Evolutionary conservation across 2,888 invertebrate species (phyloP).

Genomic region (Galerucella calmariensis): DNA sequence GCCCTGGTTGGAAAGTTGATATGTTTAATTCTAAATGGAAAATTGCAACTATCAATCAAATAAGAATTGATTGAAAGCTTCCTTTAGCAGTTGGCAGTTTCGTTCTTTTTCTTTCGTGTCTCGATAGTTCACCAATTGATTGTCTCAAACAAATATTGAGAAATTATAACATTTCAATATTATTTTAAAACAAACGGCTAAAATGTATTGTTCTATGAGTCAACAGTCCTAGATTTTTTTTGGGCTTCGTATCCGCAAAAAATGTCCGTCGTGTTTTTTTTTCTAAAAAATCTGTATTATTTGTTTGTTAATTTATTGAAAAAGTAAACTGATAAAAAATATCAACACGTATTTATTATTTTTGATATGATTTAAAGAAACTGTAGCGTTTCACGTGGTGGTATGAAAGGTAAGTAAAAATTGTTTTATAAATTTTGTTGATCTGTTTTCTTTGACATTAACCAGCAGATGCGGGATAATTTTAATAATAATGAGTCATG

Average conservation of each 20-base stretch:
- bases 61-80: background rate
- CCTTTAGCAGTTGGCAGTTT: background rate
- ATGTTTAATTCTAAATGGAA: background rate
- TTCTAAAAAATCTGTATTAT: no score
- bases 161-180: background rate
- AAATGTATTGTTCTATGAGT: no score
- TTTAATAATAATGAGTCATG: slow-evolving; percentile 7
- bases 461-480: background rate
- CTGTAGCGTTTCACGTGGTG: no score
- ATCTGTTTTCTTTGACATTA: background rate
- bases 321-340: no score
- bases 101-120: background rate
- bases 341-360: no score
- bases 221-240: no score
- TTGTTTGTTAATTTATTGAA: no score
- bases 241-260: no score
- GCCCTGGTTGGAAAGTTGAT: background rate
- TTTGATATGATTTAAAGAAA: background rate
- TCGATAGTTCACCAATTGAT: background rate
- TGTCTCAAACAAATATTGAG: background rate
- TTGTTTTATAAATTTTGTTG: background rate
- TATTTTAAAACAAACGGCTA: no score
- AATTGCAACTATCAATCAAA: background rate
- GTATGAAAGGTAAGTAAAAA: background rate
- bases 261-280: no score